Evolutionary conservation across 2,797 vertebrate genomes (phyloP).

Genomic region (Parauchenoglanis punctatus): DNA sequence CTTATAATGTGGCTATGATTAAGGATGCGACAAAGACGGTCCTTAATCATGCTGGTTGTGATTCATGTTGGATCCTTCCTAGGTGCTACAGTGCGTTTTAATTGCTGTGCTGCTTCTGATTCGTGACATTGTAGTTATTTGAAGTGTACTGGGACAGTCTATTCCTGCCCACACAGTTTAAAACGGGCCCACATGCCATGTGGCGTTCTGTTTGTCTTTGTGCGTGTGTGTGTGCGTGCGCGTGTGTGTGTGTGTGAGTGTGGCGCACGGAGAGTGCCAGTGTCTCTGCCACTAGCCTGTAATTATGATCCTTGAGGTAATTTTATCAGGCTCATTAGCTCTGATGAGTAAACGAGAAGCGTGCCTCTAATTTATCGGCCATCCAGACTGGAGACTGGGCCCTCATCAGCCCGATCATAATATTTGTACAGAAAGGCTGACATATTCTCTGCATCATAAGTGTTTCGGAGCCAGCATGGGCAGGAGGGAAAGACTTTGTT

Average conservation of each 20-base stretch:
- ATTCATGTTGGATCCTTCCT: conserved; percentile 35
- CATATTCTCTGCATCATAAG: conserved; percentile 60
- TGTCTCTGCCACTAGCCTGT: conserved; percentile 84
- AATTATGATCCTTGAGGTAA: conserved; percentile 95
- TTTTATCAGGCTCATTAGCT: conserved; percentile 95
- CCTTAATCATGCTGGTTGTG: conserved; percentile 5
- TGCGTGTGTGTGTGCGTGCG: conserved; percentile 9
- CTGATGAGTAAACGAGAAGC: conserved; percentile 93
- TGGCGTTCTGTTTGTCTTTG: conserved; percentile 50
- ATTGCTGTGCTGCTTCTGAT: conserved; percentile 32
- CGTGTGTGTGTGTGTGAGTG: conserved; percentile 42
- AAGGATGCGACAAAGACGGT: not conserved
- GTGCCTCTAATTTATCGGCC: conserved; percentile 90
- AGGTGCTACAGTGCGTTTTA: conserved; percentile 12
- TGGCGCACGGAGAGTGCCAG: conserved; percentile 69
- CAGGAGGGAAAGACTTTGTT: conserved; percentile 60
- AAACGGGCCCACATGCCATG: conserved; percentile 43
- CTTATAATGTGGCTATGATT: not conserved
- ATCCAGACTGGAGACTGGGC: conserved; percentile 85
- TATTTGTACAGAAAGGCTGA: conserved; percentile 80
- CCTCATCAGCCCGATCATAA: conserved; percentile 85
- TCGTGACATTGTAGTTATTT: conserved; percentile 34
- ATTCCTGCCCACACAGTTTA: conserved; percentile 51
- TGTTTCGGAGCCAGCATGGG: conserved; percentile 62
- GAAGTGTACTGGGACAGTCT: conserved; percentile 46